These are phyloP conservation scores for Carduelis carduelis DNA, from an alignment of 2,797 vertebrate species.

Conservation along the genomic window DNA sequence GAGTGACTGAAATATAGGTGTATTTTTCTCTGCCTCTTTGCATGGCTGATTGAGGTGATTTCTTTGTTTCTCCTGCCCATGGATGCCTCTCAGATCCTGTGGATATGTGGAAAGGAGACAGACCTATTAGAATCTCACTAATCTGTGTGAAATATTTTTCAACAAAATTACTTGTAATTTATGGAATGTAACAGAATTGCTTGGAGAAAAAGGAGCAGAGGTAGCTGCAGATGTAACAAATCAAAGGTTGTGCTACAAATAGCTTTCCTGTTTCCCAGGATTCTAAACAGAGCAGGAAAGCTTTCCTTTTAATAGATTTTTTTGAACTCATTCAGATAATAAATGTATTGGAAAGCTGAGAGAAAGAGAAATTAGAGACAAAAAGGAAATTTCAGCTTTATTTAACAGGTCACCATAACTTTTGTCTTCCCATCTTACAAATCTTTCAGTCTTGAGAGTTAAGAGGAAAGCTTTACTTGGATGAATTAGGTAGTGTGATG, in stretches of 20 bases:
- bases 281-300: not conserved
- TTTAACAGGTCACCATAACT: not conserved
- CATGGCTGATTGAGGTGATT: not conserved
- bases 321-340: not conserved
- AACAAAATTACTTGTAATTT: not conserved
- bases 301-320: not conserved
- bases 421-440: not conserved
- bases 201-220: not conserved
- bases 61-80: not conserved
- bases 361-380: not conserved
- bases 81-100: not conserved
- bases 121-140: not conserved
- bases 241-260: not conserved
- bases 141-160: not conserved
- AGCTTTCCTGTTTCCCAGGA: not conserved
- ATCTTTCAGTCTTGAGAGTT: not conserved
- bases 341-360: not conserved
- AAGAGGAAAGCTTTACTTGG: not conserved
- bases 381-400: not conserved
- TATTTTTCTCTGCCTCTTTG: not conserved
- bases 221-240: not conserved
- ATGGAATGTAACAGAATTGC: not conserved
- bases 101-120: not conserved
- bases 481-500: not conserved
- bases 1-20: too few species aligned